Evolutionary conservation across 2,113 vertebrate species (phyloP).

Genomic region (Cololabis saira): DNA sequence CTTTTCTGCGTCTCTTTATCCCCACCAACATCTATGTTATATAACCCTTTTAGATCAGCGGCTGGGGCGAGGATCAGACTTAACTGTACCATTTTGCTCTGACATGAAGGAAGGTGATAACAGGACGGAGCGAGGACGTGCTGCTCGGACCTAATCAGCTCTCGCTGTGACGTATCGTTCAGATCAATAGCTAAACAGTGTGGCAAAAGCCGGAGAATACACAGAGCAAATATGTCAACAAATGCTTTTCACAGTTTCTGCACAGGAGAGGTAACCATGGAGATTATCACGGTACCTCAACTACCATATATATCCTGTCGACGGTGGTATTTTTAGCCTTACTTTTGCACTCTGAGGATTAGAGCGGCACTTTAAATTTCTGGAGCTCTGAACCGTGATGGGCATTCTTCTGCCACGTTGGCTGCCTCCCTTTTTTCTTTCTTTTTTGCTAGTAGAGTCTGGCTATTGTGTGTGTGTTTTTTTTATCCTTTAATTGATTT

Average conservation of each 20-base stretch:
- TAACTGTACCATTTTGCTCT: constrained; percentile 43
- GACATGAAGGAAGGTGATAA: constrained; percentile 27
- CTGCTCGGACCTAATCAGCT: background rate
- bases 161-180: constrained; percentile 8
- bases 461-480: background rate
- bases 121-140: constrained; percentile 40
- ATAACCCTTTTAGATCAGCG: constrained; percentile 56
- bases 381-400: constrained; percentile 40
- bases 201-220: constrained; percentile 13
- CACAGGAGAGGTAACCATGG: constrained; percentile 67
- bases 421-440: constrained; percentile 21
- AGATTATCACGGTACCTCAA: constrained; percentile 69
- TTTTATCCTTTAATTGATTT: constrained; percentile 26
- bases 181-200: background rate
- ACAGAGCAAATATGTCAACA: constrained; percentile 32
- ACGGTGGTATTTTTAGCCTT: constrained; percentile 69
- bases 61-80: constrained; percentile 41
- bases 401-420: constrained; percentile 28
- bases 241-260: constrained; percentile 40
- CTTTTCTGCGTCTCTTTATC: constrained; percentile 14
- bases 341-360: constrained; percentile 52
- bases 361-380: constrained; percentile 38
- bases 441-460: background rate
- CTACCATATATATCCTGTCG: constrained; percentile 76
- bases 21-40: constrained; percentile 54